phyloP scores from a whole-genome alignment of 2,113 vertebrate species.

The Thunnus thynnus region DNA sequence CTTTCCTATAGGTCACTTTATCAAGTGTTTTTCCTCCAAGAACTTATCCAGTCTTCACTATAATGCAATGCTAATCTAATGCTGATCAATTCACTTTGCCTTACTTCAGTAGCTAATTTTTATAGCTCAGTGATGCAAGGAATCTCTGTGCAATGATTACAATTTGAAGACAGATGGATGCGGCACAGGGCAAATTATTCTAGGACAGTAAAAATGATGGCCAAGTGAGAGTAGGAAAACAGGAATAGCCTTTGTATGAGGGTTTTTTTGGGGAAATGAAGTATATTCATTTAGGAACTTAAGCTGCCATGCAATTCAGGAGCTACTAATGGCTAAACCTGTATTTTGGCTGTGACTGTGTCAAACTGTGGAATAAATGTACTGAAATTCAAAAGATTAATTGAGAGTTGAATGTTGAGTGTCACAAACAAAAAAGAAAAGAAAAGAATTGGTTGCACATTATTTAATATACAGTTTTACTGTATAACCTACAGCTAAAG shows the following conservation, averaged over 20 bases:
- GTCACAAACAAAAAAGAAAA: neutral
- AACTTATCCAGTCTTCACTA: neutral
- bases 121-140: conserved; percentile 1
- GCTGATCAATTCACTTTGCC: neutral
- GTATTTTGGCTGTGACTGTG: neutral
- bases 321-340: neutral
- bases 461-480: no score
- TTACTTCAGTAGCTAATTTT: neutral
- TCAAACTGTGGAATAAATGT: no score
- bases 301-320: neutral
- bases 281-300: neutral
- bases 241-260: neutral
- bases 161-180: conserved; percentile 9
- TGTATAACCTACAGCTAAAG: neutral
- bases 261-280: neutral
- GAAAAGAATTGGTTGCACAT: no score
- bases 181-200: neutral
- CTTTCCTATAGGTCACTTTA: neutral
- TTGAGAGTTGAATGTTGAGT: neutral
- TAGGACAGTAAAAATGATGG: neutral
- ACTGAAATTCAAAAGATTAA: neutral
- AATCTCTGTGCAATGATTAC: neutral
- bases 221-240: neutral
- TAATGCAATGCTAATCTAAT: conserved; percentile 6
- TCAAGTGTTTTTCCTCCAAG: neutral